Base-by-base conservation (phyloP, 2,888 invertebrate species). In the Lutraria lutraria region DNA sequence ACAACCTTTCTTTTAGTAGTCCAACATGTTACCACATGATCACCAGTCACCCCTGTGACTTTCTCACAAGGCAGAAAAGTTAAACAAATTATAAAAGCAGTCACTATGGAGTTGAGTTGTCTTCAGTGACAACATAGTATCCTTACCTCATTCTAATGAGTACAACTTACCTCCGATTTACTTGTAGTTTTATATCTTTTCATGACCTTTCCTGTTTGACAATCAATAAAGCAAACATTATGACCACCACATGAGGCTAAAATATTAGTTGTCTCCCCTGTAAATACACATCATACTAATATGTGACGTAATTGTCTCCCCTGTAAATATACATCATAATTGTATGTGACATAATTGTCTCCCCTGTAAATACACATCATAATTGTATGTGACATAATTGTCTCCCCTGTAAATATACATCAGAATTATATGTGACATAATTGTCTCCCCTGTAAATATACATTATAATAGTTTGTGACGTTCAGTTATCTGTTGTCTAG, bases 181-280 rank as follows among this genome's bases (percentile, higher is more conserved):
- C 94, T 93, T 76, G 86, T 90, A 83, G 95, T 95, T 82, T 96
- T 96, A 93, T 96, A 97, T 81, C 97, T 95, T 88, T 96, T 96
- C 91, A 97, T 94, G 1, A 97, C 96, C 79, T 95, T 95, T 6
- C 97, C 97, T 0, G 96, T 96, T 60, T 94, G 89, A 76, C 96
- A 97, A 93, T 97, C 97, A 52, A 97, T 97, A 31, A 97, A 95
- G 92, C 97, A 97, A 0, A 97, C 96, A 83, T 96, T 96, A 85
- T 97, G 96, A 6, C 97, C 97, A 25, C 97, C 97, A 95, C 97
- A 97, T 0, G 97, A 97, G 3, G 97, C 97, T 29, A 97, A 95
- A 16, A 96, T 89, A n/a, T 96, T 95, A 0, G 96, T 96, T 2
- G 95, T 96, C 86, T 96, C 95, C 13, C 93, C 96, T 96, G 89